Conservation (phyloP, 2,797 vertebrate species). For the Syngnathus rostellatus region DNA sequence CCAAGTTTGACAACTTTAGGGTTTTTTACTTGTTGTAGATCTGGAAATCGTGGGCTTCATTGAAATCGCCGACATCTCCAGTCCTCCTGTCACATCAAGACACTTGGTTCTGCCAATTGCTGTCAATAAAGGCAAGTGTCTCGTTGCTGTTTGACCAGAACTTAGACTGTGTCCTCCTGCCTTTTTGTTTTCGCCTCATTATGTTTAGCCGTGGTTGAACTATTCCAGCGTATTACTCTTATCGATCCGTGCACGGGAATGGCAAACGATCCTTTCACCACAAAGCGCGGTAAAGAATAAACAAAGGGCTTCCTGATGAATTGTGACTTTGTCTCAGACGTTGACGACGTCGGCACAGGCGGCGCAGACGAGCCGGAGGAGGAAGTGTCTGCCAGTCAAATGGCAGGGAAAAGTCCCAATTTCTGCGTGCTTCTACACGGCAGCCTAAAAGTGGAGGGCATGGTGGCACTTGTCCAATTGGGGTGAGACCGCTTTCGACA, state of each 20-base stretch:
- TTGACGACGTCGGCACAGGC: conserved; percentile 88
- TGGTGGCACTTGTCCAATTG: conserved; percentile 94
- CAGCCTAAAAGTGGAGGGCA: conserved; percentile 97
- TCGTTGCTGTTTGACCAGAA: not conserved
- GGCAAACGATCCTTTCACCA: not conserved
- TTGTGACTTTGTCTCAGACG: conserved; percentile 67
- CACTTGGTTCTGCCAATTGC: conserved; percentile 94
- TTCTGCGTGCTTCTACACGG: conserved; percentile 96
- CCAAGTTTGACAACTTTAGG: too few species aligned
- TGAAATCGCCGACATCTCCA: conserved; percentile 96
- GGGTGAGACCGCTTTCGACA: conserved; percentile 68
- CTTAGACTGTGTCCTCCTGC: too few species aligned
- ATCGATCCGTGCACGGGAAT: not conserved
- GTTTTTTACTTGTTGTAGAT: conserved; percentile 64
- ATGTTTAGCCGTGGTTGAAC: not conserved
- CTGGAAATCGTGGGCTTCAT: conserved; percentile 96
- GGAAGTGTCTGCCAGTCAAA: conserved; percentile 90
- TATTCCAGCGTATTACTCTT: not conserved
- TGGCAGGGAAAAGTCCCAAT: conserved; percentile 95
- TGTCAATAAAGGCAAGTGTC: conserved; percentile 84
- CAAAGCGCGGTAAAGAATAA: not conserved
- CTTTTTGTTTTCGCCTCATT: not conserved
- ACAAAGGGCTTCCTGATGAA: not conserved
- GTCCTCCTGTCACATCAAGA: conserved; percentile 91
- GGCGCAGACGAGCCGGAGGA: conserved; percentile 89